A percentile compares a stretch with the other conserved stretches of the same genome.
Conservation (phyloP, 2,888 invertebrate genomes). For the Brassicogethes aeneus region DNA sequence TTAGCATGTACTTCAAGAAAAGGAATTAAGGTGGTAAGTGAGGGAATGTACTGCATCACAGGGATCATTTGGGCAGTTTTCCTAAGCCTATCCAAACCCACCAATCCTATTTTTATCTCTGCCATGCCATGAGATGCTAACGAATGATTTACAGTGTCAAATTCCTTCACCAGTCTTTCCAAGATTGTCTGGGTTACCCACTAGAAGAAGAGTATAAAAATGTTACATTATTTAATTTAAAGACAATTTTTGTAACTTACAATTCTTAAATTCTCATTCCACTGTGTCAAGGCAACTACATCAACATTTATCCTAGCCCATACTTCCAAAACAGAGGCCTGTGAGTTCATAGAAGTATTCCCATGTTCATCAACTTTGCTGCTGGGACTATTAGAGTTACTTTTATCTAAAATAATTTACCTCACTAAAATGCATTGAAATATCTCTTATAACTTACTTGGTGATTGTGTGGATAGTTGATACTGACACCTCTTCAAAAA, state of each 20-base stretch:
- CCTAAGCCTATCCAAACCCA: conserved; percentile 64
- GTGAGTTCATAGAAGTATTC: conserved; percentile 39
- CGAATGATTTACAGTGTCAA: conserved; percentile 60
- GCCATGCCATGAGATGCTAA: conserved; percentile 60
- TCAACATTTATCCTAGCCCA: conserved; percentile 59
- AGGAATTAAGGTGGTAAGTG: conserved; percentile 56
- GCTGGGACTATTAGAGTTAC: conserved; percentile 33
- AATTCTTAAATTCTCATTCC: conserved; percentile 69
- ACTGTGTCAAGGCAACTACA: conserved; percentile 61
- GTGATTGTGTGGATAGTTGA: conserved; percentile 47
- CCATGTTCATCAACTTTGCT: conserved; percentile 40
- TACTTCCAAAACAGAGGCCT: conserved; percentile 38
- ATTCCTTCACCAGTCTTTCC: conserved; percentile 63
- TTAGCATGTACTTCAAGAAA: conserved; percentile 76
- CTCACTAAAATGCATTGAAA: too few relatives aligned
- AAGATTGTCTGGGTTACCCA: conserved; percentile 84
- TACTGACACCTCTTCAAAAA: conserved; percentile 46
- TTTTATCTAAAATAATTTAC: conserved; percentile 17
- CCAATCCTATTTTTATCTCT: conserved; percentile 58
- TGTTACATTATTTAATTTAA: background rate
- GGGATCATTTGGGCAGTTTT: conserved; percentile 57
- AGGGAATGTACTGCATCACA: conserved; percentile 46
- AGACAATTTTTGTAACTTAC: conserved; percentile 36
- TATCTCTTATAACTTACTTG: conserved; percentile 32
- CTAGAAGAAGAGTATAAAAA: conserved; percentile 38